phyloP scores from a whole-genome alignment of 2,797 vertebrate species.

The Cirrhinus mrigala region DNA sequence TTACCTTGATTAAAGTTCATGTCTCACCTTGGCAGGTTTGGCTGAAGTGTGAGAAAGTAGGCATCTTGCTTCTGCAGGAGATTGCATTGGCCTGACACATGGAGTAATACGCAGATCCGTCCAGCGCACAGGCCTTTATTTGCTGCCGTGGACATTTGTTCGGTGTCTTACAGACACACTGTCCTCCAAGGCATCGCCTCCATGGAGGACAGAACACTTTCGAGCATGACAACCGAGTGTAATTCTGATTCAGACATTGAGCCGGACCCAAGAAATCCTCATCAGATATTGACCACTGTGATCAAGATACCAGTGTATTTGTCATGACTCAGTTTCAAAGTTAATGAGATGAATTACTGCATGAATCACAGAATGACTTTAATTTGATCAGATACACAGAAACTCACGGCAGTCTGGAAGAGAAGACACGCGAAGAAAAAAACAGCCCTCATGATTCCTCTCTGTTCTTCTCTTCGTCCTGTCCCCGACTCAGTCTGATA shows the following conservation, averaged over 20 bases:
- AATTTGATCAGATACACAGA: background rate
- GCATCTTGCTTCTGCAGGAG: slow-evolving; percentile 68
- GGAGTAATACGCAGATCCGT: slow-evolving; percentile 68
- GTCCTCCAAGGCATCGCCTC: slow-evolving; percentile 76
- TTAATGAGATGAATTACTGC: no score
- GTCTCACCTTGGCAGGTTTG: slow-evolving; percentile 64
- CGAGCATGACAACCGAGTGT: slow-evolving; percentile 83
- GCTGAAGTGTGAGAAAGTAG: slow-evolving; percentile 78
- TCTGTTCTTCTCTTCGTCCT: background rate
- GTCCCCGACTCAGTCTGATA: background rate
- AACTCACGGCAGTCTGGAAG: background rate
- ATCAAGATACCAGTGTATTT: background rate
- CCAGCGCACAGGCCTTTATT: slow-evolving; percentile 73
- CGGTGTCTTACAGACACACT: slow-evolving; percentile 87
- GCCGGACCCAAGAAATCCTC: slow-evolving; percentile 65
- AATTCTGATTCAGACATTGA: slow-evolving; percentile 75
- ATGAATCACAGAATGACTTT: background rate
- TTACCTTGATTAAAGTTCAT: background rate
- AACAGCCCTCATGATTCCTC: background rate
- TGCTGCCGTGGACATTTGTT: slow-evolving; percentile 83
- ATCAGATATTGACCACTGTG: background rate
- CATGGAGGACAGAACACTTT: slow-evolving; percentile 89
- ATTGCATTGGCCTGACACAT: slow-evolving; percentile 86
- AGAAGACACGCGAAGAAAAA: background rate
- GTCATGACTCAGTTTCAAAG: no score